Evolutionary conservation across 2,888 invertebrate genomes (phyloP).

Genomic region (Lutraria lutraria): DNA sequence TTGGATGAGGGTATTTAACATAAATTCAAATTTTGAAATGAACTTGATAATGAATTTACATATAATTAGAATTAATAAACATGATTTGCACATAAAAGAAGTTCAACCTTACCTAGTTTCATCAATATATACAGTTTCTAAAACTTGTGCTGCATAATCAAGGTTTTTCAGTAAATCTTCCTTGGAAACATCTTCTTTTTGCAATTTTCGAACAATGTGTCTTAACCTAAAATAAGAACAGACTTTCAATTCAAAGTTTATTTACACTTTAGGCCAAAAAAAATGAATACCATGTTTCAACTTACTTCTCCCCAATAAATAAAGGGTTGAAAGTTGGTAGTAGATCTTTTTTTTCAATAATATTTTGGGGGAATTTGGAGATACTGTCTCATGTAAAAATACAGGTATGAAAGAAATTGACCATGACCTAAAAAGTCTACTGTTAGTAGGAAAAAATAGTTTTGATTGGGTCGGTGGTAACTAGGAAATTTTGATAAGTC

Average conservation of each 20-base stretch:
- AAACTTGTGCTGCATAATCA: conserved; percentile 96
- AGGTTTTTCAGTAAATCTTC: conserved; percentile 96
- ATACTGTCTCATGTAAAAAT: no score
- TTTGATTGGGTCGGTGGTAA: no score
- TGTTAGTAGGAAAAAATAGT: no score
- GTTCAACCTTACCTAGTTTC: conserved; percentile 92
- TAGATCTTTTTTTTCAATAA: no score
- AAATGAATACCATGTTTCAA: no score
- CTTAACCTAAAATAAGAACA: conserved; percentile 91
- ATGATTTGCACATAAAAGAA: background rate
- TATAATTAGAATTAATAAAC: background rate
- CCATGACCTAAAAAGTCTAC: no score
- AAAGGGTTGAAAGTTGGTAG: no score
- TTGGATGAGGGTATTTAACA: background rate
- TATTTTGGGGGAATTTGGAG: no score
- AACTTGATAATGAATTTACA: background rate
- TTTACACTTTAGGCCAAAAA: no score
- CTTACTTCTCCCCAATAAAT: no score
- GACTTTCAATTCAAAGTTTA: background rate
- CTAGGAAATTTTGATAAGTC: no score
- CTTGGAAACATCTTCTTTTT: conserved; percentile 93
- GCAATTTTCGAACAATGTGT: conserved; percentile 95
- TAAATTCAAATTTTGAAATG: background rate
- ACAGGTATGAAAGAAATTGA: no score
- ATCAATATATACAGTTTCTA: conserved; percentile 97